Conservation (phyloP, 1,140 invertebrate species). For the Sitobion miscanthi region DNA sequence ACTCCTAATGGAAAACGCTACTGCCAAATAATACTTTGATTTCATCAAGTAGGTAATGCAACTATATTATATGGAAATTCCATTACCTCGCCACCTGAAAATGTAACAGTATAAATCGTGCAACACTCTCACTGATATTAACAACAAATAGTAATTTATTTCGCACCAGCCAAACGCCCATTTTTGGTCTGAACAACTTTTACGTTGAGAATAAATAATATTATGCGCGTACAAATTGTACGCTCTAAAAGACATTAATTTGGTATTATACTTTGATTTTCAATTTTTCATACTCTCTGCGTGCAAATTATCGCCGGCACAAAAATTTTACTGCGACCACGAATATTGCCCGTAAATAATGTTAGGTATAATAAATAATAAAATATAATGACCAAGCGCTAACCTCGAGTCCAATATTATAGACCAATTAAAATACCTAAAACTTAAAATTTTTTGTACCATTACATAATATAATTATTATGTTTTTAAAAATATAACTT, state of each 20-base stretch:
- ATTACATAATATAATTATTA: not conserved
- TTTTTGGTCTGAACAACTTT: not conserved
- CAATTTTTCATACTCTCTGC: not conserved
- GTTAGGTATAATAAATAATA: too few relatives aligned
- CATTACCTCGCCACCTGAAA: not conserved
- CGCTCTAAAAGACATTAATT: not conserved
- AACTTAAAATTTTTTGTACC: not conserved
- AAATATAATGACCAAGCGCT: not conserved
- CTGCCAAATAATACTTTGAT: too few relatives aligned
- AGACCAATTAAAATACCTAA: not conserved
- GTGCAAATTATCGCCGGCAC: not conserved
- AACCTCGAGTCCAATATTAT: not conserved
- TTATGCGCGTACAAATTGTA: not conserved
- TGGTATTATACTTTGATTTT: not conserved
- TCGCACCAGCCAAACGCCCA: not conserved
- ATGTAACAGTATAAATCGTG: not conserved
- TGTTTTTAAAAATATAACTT: not conserved
- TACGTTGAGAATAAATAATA: not conserved
- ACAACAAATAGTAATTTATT: not conserved
- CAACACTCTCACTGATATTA: not conserved
- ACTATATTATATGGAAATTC: not conserved
- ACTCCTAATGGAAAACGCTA: too few relatives aligned
- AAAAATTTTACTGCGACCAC: not conserved
- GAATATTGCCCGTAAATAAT: too few relatives aligned
- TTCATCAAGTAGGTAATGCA: too few relatives aligned